Percentiles rank a stretch among this genome's conserved stretches.
Evolutionary conservation across 2,888 invertebrate genomes (phyloP).

Genomic region (Calliphora vomitoria): DNA sequence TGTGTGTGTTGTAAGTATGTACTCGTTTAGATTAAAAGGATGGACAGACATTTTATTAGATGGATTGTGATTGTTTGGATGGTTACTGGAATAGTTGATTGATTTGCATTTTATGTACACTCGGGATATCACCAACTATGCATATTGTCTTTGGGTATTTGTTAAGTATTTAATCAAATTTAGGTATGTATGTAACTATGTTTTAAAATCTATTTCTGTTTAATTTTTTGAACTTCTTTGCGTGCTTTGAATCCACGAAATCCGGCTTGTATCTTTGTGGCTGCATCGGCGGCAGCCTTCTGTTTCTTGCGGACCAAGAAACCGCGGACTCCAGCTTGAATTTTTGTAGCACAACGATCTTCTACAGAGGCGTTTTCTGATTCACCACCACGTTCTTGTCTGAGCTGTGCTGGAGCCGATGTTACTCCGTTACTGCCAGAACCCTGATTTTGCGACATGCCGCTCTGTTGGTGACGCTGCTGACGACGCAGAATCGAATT

Average conservation of each 20-base stretch:
- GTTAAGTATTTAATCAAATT: neutral
- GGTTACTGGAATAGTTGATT: neutral
- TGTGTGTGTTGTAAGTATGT: neutral
- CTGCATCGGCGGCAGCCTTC: conserved; percentile 83
- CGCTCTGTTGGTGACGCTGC: conserved; percentile 47
- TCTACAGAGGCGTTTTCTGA: conserved; percentile 76
- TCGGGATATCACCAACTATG: neutral
- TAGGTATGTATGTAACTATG: neutral
- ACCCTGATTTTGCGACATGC: conserved; percentile 53
- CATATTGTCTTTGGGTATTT: conserved; percentile 19
- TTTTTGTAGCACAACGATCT: conserved; percentile 83
- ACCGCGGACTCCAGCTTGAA: conserved; percentile 83
- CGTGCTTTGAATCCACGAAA: conserved; percentile 85
- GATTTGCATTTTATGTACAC: neutral
- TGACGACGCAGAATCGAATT: conserved; percentile 53
- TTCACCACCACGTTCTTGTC: conserved; percentile 68
- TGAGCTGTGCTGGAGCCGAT: conserved; percentile 62
- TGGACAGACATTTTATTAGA: neutral
- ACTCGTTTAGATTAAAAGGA: neutral
- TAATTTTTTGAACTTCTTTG: conserved; percentile 82
- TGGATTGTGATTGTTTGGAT: neutral
- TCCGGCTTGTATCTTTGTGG: conserved; percentile 84
- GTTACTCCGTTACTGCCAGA: conserved; percentile 5
- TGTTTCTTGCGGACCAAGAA: conserved; percentile 83
- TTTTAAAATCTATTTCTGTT: conserved; percentile 77